These are phyloP conservation scores for Ochropleura leucogaster DNA, from an alignment of 2,888 invertebrate species.

Conservation along the genomic window DNA sequence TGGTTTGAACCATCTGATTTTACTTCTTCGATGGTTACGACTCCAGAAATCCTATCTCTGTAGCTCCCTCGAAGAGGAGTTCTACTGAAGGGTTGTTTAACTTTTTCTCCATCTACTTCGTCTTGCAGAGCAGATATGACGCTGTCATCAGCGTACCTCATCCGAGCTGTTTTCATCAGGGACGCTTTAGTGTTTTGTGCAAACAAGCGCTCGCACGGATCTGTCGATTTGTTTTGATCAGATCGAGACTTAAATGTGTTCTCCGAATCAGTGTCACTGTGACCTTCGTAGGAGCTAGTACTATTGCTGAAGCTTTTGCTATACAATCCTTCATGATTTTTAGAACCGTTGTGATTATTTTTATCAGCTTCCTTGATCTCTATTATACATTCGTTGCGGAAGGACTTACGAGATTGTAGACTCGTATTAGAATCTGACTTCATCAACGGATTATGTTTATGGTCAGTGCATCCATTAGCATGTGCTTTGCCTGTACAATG, in stretches of 20 bases:
- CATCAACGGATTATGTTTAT: conserved; percentile 83
- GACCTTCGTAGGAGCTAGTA: conserved; percentile 92
- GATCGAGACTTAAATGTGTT: conserved; percentile 84
- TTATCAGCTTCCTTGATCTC: conserved; percentile 85
- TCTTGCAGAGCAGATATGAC: conserved; percentile 79
- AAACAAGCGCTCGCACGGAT: conserved; percentile 89
- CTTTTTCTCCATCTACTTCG: conserved; percentile 86
- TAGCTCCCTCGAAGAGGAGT: conserved; percentile 84
- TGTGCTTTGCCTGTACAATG: conserved; percentile 95
- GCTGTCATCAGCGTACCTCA: conserved; percentile 90
- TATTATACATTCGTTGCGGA: conserved; percentile 84
- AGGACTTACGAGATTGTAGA: conserved; percentile 85
- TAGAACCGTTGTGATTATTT: conserved; percentile 72
- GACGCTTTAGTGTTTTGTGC: conserved; percentile 91
- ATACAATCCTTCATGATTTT: conserved; percentile 78
- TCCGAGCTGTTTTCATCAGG: conserved; percentile 91
- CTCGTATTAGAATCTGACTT: conserved; percentile 88
- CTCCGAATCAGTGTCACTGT: conserved; percentile 92
- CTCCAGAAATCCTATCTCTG: conserved; percentile 85
- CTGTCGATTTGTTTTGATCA: conserved; percentile 79
- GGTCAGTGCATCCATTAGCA: conserved; percentile 92
- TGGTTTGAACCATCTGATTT: conserved; percentile 85
- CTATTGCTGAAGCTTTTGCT: conserved; percentile 91
- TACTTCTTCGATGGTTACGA: conserved; percentile 88
- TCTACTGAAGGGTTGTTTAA: conserved; percentile 81